Percentiles rank a stretch among this genome's conserved stretches.
Conservation (phyloP, 2,797 vertebrate species). For the Caiman crocodilus region DNA sequence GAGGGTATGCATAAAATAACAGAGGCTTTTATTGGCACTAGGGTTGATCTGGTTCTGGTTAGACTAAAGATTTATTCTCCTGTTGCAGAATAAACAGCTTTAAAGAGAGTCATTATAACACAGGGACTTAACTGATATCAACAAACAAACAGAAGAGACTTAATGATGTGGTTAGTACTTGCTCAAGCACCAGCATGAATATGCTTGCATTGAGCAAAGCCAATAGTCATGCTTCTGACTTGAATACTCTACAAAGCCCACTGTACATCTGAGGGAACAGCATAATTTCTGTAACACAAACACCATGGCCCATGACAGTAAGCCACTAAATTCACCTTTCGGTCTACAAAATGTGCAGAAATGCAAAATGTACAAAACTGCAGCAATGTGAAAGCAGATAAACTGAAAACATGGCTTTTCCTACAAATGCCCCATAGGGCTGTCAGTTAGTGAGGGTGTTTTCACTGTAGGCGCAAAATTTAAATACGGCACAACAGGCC, state of each 20-base stretch:
- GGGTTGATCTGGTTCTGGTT: background rate
- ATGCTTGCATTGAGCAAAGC: background rate
- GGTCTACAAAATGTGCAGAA: background rate
- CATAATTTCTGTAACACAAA: background rate
- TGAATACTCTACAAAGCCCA: background rate
- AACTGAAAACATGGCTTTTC: background rate
- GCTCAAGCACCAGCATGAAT: background rate
- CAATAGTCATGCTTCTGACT: accelerated
- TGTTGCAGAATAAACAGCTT: background rate
- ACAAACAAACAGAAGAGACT: background rate
- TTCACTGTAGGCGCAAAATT: too few relatives aligned
- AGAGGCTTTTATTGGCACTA: background rate
- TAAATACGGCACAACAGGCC: too few relatives aligned
- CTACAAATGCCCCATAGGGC: background rate
- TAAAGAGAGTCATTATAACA: background rate
- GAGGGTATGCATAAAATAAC: background rate
- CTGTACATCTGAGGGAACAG: background rate
- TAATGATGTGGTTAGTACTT: background rate
- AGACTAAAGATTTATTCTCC: background rate
- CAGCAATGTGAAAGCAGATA: background rate
- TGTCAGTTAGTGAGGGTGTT: too few relatives aligned
- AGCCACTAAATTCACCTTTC: background rate
- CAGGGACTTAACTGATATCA: background rate
- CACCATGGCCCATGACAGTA: background rate
- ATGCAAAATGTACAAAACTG: too few relatives aligned